Base-by-base conservation (phyloP, 2,113 vertebrate species). In the Polypterus senegalus region DNA sequence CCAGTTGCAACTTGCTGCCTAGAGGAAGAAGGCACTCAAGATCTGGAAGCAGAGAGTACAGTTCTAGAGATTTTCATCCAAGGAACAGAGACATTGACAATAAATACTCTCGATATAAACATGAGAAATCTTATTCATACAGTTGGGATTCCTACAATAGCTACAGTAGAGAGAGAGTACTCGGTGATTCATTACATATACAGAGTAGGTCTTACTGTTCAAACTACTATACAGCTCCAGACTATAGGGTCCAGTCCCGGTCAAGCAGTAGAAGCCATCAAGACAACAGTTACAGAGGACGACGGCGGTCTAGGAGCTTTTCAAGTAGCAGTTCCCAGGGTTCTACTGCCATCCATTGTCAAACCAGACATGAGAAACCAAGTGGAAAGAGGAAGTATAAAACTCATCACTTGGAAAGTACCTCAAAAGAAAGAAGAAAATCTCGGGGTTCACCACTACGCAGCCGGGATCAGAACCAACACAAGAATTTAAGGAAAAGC, bases 371-470 rank as follows among this genome's bases (percentile, higher is more conserved):
- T 4, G 88, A 92, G 66, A 94, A 97, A 56, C 89, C 89, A 6
- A 74, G 89, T 9, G 92, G 91, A 4, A 97, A 97, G 71, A 88
- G 90, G 55, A 97, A 97, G 69, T 92, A 92, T 60, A 98, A 98
- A 81, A 89, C 88, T 5, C 85, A 83, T 6, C 92, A 97, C 73
- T 72, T 98, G 66, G 92, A 92, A 61, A 80, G 80, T 8, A 6
- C 74, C 0, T 73, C 70, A 0, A 67, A 69, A 51, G 68, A 72
- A 2, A 61, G 10, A 2, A 63, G 70, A 63, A 73, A 45, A 56
- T 66, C 9, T 63, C 67, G 48, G 10, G 67, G 66, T 46, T 65
- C 54, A 48, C 58, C 73, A 1, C 3, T 47, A 7, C 63, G 66
- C 1, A 70, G 63, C 43, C 61, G 76, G 0, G 86, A 89, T 27